Base-by-base conservation (phyloP, 2,113 vertebrate species). In the Salminus brasiliensis region DNA sequence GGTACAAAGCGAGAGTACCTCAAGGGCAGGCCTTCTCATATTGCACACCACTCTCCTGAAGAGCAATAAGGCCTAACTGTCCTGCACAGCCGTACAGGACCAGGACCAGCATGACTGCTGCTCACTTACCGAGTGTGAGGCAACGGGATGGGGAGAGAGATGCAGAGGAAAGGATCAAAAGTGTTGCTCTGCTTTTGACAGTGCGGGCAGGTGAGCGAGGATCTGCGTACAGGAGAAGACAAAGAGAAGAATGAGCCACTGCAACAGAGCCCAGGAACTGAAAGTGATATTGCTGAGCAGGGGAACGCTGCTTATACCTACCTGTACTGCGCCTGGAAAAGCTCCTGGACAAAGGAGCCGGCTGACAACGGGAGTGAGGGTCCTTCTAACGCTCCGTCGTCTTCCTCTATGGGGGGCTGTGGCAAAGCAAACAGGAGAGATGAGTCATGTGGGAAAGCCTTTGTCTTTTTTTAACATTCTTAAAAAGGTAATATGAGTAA, bases 151-250 rank as follows among this genome's bases (percentile, higher is more conserved):
- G 97, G 97, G 87, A 99, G 90, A 36, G 97, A 99, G 91, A 99
- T 97, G 89, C 97, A 99, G 41, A 99, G 95, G 85, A 99, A 99
- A 47, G 97, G 97, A 87, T 99, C 97, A 59, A 99, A 99, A 5
- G 97, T 99, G 86, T 99, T 98, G 91, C 97, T 99, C 89, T 99
- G 97, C 89, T 98, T 99, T 94, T 97, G 97, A 89, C 97, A 99
- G 86, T 98, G 97, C 59, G 97, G 97, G 82, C 97, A 99, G 0
- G 97, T 99, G 90, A 99, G 93, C 27, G 97, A 99, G 4, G 97
- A 99, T 91, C 97, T 99, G 81, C 79, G 45, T 79, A 81, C 1
- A 83, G 85, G 41, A 30, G 23, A 80, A 23, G 21, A 9, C 21
- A n/a, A 68, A 23, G 66, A 0, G 68, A 29, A 43, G 45, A 57